A percentile compares a stretch with the other conserved stretches of the same genome.
phyloP scores from a whole-genome alignment of 1,140 invertebrate species.

The Microplitis demolitor region DNA sequence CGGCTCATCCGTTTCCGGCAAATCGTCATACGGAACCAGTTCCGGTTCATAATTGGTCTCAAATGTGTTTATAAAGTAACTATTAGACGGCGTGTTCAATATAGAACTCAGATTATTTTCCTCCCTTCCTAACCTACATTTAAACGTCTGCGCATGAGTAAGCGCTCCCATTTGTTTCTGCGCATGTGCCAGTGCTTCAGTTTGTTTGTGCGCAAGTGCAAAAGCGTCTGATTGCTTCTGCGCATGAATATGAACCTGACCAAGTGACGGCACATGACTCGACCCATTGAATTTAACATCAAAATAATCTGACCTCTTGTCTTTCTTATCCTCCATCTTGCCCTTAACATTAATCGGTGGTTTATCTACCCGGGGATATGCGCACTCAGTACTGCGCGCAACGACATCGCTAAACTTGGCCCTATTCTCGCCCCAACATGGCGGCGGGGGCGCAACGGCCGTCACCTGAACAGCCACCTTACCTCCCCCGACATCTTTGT shows the following conservation, averaged over 20 bases:
- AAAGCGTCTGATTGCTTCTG: no score
- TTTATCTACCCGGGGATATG: slow-evolving; percentile 32
- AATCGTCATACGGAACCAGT: slow-evolving; percentile 55
- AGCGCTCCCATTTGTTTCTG: background rate
- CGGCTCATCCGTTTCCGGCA: slow-evolving; percentile 55
- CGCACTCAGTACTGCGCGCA: slow-evolving; percentile 55
- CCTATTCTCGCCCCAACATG: slow-evolving; percentile 62
- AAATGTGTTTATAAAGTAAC: slow-evolving; percentile 53
- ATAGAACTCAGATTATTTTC: slow-evolving; percentile 19
- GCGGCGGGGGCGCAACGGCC: slow-evolving; percentile 43
- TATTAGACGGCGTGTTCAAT: slow-evolving; percentile 42
- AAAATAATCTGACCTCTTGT: no score
- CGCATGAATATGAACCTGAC: no score
- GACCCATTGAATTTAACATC: no score
- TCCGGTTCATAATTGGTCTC: slow-evolving; percentile 49
- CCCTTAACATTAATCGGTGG: background rate
- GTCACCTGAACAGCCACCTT: slow-evolving; percentile 31
- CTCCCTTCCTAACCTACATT: slow-evolving; percentile 37
- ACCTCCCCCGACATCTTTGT: slow-evolving; percentile 44
- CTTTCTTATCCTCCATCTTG: no score
- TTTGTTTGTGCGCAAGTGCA: background rate
- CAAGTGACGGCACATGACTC: no score
- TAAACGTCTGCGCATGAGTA: background rate
- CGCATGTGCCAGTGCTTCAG: background rate
- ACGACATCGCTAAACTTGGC: slow-evolving; percentile 67